These are phyloP conservation scores for Atopsyche davidsoni DNA, from an alignment of 1,140 invertebrate species.

Conservation along the genomic window DNA sequence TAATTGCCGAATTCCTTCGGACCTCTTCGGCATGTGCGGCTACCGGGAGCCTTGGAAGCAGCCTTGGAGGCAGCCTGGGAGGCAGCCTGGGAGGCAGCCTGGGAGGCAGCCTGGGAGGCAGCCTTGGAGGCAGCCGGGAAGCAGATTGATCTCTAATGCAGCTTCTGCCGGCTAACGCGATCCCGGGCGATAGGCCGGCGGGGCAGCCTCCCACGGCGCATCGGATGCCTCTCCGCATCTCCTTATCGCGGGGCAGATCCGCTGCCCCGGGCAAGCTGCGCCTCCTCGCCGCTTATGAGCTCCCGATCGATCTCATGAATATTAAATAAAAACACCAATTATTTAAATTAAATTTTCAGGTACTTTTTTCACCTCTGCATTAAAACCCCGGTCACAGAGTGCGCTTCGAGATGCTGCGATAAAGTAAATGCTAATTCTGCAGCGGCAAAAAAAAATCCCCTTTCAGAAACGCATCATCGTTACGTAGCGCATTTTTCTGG, in stretches of 20 bases:
- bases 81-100: too few relatives aligned
- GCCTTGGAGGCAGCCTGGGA: too few relatives aligned
- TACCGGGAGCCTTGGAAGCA: neutral
- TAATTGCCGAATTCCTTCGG: too few relatives aligned
- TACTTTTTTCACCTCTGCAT: too few relatives aligned
- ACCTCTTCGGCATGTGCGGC: neutral
- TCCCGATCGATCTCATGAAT: slow-evolving; percentile 17
- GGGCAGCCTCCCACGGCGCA: slow-evolving; percentile 24
- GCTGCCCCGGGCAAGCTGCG: slow-evolving; percentile 13
- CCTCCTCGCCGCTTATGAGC: slow-evolving; percentile 9
- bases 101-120: too few relatives aligned
- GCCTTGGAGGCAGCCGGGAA: slow-evolving; percentile 13
- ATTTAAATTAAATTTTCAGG: too few relatives aligned
- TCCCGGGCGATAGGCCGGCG: slow-evolving; percentile 13
- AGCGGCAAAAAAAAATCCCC: too few relatives aligned
- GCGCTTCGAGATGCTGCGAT: too few relatives aligned
- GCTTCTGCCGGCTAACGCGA: slow-evolving; percentile 25
- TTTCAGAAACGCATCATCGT: too few relatives aligned
- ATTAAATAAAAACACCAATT: too few relatives aligned
- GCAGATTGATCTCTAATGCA: slow-evolving; percentile 25
- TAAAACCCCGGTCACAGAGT: too few relatives aligned
- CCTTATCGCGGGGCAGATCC: slow-evolving; percentile 20
- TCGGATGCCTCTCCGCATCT: slow-evolving; percentile 23
- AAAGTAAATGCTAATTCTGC: too few relatives aligned
- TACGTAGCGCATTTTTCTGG: slow-evolving; percentile 2